A percentile compares a stretch with the other conserved stretches of the same genome.
Evolutionary conservation across 2,888 invertebrate species (phyloP).

Genomic region (Thymelicus sylvestris): DNA sequence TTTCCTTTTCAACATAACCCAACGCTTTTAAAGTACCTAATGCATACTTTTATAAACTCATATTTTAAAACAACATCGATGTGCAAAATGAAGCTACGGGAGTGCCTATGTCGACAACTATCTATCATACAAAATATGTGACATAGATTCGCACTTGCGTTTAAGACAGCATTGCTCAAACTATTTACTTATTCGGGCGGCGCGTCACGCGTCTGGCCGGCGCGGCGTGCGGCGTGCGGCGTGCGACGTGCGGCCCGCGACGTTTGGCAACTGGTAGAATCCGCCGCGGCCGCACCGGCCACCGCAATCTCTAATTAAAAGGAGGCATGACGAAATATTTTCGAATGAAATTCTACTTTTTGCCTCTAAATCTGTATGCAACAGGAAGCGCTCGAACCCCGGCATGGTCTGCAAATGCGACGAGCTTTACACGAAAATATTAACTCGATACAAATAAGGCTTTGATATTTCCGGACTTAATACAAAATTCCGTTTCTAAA

Average conservation of each 20-base stretch:
- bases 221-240: conserved; percentile 23
- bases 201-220: conserved; percentile 40
- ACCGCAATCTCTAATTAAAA: conserved; percentile 29
- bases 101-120: conserved; percentile 47
- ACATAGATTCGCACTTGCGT: conserved; percentile 48
- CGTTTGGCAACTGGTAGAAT: conserved; percentile 41
- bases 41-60: no score
- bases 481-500: not conserved
- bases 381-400: conserved; percentile 27
- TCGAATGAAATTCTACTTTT: conserved; percentile 22
- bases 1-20: no score
- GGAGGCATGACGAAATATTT: conserved; percentile 27
- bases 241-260: conserved; percentile 38
- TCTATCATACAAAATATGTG: conserved; percentile 57
- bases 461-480: conserved; percentile 1
- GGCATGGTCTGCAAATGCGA: not conserved
- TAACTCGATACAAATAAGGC: not conserved
- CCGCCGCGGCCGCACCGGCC: not conserved
- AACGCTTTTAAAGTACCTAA: no score
- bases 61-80: no score
- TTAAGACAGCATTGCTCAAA: conserved; percentile 45
- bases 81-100: not conserved
- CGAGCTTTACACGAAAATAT: not conserved
- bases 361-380: conserved; percentile 5
- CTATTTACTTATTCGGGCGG: conserved; percentile 59